Conservation (phyloP, 2,113 vertebrate genomes). For the Chelonoidis abingdonii region DNA sequence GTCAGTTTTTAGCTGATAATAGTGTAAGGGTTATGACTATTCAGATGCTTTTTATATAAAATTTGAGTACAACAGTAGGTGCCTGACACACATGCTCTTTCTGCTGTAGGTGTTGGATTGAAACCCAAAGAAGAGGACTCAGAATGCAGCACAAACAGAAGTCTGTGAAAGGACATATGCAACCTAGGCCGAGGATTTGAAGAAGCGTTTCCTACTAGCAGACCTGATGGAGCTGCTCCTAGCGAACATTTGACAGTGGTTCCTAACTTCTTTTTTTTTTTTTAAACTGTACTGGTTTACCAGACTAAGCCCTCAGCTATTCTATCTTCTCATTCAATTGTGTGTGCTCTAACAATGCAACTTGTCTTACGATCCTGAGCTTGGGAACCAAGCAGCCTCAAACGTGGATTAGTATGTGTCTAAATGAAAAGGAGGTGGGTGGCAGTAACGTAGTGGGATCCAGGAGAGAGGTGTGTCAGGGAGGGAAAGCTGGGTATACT, state of each 20-base stretch:
- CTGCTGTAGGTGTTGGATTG: slow-evolving; percentile 34
- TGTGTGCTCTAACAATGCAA: neutral
- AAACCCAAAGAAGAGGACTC: neutral
- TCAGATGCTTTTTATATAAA: neutral
- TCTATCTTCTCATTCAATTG: neutral
- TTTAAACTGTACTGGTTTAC: neutral
- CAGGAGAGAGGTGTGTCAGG: neutral
- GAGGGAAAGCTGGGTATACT: neutral
- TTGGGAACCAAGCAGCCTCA: neutral
- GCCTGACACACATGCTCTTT: slow-evolving; percentile 3
- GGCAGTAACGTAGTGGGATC: accelerated
- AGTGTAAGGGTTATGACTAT: neutral
- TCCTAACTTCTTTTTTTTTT: neutral
- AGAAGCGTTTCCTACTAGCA: neutral
- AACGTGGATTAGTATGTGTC: accelerated
- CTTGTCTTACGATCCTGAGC: neutral
- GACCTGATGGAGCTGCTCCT: neutral
- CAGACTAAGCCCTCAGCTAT: neutral
- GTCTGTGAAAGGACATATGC: neutral
- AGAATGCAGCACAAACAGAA: neutral
- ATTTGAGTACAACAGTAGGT: neutral
- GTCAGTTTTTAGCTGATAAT: slow-evolving; percentile 19
- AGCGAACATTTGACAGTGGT: neutral
- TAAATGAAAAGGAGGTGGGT: neutral
- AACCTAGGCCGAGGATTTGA: neutral